These are phyloP conservation scores for Apolygus lucorum DNA, from an alignment of 1,140 invertebrate genomes.

Conservation along the genomic window DNA sequence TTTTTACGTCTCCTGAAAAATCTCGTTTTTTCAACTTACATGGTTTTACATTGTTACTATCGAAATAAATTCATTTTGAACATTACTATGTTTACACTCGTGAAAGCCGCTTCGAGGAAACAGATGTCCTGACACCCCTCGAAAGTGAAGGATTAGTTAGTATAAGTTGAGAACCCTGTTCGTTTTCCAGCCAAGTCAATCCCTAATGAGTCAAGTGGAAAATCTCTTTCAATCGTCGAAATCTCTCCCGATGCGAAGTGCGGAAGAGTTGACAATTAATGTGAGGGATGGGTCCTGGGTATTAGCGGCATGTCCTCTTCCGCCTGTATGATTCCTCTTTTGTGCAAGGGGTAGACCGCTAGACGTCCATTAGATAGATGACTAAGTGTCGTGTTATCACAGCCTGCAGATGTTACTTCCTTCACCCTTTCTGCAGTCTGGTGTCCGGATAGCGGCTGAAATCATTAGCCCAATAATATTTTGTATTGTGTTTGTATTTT, in stretches of 20 bases:
- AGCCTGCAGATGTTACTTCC: background rate
- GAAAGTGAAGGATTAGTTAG: background rate
- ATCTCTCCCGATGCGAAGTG: background rate
- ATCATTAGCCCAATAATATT: no score
- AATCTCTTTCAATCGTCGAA: slow-evolving; percentile 3
- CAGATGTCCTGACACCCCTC: background rate
- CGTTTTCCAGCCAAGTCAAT: slow-evolving; percentile 3
- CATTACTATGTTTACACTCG: no score
- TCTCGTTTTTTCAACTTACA: no score
- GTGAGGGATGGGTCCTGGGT: background rate
- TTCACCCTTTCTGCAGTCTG: background rate
- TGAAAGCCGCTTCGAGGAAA: background rate
- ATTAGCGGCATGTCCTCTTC: slow-evolving; percentile 6
- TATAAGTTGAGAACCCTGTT: background rate
- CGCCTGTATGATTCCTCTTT: background rate
- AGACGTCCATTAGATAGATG: slow-evolving; percentile 8
- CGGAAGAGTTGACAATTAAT: background rate
- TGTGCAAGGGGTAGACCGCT: slow-evolving; percentile 1
- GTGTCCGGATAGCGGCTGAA: no score
- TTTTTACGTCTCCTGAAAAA: no score
- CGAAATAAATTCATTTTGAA: no score
- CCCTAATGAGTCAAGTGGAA: slow-evolving; percentile 11
- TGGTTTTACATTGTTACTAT: no score
- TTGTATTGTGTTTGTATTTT: no score
- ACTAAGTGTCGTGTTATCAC: slow-evolving; percentile 15